These are phyloP conservation scores for Sinella curviseta DNA, from an alignment of 1,140 invertebrate species.

Conservation along the genomic window DNA sequence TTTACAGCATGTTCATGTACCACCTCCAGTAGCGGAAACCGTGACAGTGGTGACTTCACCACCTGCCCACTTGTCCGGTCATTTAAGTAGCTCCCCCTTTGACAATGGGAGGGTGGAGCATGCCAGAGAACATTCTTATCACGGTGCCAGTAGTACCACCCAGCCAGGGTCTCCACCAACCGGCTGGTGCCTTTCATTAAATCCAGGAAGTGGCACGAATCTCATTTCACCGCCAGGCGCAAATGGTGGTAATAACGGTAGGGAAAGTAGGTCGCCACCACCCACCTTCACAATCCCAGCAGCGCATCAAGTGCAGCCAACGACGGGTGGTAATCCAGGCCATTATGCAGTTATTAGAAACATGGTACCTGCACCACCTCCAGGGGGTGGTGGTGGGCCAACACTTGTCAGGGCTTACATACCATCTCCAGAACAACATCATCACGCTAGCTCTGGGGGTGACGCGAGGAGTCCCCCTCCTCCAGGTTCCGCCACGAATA, in stretches of 20 bases:
- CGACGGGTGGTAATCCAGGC: neutral
- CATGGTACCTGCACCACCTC: neutral
- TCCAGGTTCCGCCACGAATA: neutral
- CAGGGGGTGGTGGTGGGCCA: neutral
- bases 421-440: neutral
- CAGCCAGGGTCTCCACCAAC: constrained; percentile 15
- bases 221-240: neutral
- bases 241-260: neutral
- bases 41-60: constrained; percentile 19
- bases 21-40: constrained; percentile 20
- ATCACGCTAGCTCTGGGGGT: neutral
- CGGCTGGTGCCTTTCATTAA: neutral
- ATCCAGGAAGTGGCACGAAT: constrained; percentile 19
- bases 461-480: neutral
- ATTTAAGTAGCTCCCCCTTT: neutral
- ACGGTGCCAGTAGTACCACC: neutral
- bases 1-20: constrained; percentile 13
- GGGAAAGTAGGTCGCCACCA: neutral
- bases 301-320: neutral
- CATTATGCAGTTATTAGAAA: neutral
- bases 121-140: neutral
- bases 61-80: neutral
- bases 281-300: constrained; percentile 14
- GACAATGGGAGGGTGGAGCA: neutral
- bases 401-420: constrained; percentile 17